Percentiles rank a stretch among this genome's conserved stretches.
These are phyloP conservation scores for Noctuana brunneofusca DNA, from an alignment of 2,888 invertebrate genomes.

Conservation along the genomic window DNA sequence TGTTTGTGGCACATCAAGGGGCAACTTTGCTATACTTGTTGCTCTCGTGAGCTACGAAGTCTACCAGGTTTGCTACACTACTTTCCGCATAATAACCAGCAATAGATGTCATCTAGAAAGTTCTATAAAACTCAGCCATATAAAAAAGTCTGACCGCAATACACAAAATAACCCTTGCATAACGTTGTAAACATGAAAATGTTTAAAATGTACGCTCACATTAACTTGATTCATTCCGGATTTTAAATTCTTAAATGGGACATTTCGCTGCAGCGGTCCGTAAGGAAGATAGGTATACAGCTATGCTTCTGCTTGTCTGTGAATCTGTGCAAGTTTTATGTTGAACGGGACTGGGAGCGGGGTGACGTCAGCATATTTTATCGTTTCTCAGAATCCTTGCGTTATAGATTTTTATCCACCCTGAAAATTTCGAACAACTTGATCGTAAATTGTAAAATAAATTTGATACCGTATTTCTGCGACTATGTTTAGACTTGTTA, in stretches of 20 bases:
- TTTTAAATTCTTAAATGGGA: constrained; percentile 27
- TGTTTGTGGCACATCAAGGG: constrained; percentile 64
- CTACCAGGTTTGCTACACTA: constrained; percentile 56
- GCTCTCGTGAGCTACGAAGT: constrained; percentile 48
- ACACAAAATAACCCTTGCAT: constrained; percentile 10
- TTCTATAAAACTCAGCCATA: not conserved
- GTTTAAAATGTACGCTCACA: constrained; percentile 28
- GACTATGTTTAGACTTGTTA: not conserved
- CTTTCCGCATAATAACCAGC: not conserved
- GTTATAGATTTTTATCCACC: not conserved
- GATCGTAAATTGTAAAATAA: not conserved
- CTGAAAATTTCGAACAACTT: not conserved
- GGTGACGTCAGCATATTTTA: constrained; percentile 4
- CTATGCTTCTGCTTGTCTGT: constrained; percentile 10
- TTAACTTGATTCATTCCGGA: constrained; percentile 33
- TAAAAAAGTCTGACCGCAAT: not conserved
- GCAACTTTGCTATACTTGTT: constrained; percentile 55
- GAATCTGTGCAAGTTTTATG: constrained; percentile 21
- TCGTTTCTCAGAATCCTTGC: not conserved
- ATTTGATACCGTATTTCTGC: not conserved
- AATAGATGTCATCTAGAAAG: not conserved
- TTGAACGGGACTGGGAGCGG: not conserved
- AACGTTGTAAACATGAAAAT: constrained; percentile 9
- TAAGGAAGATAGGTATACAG: constrained; percentile 17
- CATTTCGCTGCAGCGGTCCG: constrained; percentile 28